Conservation (phyloP, 1,140 invertebrate species). For the Cydia fagiglandana region DNA sequence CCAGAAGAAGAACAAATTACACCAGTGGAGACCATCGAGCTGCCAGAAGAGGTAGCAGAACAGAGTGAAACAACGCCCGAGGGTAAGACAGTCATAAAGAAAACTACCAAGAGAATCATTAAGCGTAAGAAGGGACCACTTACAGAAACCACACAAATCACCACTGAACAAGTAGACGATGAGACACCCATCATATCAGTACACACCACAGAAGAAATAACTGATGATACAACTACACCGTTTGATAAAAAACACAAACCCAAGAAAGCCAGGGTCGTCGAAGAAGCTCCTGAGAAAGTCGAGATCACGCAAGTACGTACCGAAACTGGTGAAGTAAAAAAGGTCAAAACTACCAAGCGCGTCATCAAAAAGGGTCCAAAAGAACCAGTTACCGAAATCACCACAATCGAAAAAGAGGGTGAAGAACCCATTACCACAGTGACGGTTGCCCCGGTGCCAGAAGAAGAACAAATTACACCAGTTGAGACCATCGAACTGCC, state of each 20-base stretch:
- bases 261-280: conserved; percentile 38
- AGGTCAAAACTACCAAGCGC: too few relatives aligned
- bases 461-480: too few relatives aligned
- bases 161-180: conserved; percentile 40
- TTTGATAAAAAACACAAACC: neutral
- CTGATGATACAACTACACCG: conserved; percentile 33
- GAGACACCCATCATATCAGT: conserved; percentile 42
- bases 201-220: conserved; percentile 33
- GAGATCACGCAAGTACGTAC: too few relatives aligned
- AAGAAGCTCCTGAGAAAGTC: too few relatives aligned
- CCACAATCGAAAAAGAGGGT: too few relatives aligned
- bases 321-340: too few relatives aligned
- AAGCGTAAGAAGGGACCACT: conserved; percentile 50
- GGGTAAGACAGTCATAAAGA: conserved; percentile 44
- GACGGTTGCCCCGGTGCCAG: too few relatives aligned
- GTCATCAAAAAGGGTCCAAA: too few relatives aligned
- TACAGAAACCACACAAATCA: conserved; percentile 48
- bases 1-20: conserved; percentile 36
- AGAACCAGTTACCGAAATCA: too few relatives aligned
- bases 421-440: too few relatives aligned
- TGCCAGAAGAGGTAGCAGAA: conserved; percentile 37
- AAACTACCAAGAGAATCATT: conserved; percentile 48
- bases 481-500: too few relatives aligned
- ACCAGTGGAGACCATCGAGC: conserved; percentile 33
- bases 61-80: conserved; percentile 40